These are phyloP conservation scores for Elephas maximus DNA, from an alignment of 2,113 vertebrate genomes.

Conservation along the genomic window DNA sequence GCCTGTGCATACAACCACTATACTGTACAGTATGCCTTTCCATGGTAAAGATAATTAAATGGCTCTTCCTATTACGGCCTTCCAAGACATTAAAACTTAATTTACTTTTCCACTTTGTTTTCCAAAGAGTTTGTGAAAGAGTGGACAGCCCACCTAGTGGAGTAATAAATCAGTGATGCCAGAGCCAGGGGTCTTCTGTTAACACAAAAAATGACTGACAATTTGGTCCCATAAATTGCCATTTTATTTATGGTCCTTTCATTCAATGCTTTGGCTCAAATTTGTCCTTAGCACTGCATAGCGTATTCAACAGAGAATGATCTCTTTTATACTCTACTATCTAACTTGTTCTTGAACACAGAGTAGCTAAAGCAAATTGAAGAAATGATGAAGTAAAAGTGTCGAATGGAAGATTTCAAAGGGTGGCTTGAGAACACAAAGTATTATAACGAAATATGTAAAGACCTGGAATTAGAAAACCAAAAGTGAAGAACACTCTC, in stretches of 20 bases:
- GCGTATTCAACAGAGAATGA: neutral
- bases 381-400: no score
- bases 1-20: neutral
- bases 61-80: neutral
- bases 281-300: neutral
- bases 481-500: no score
- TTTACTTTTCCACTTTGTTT: neutral
- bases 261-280: neutral
- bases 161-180: neutral
- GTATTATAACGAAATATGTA: no score
- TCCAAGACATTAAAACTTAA: neutral
- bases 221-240: neutral
- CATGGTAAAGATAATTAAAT: neutral
- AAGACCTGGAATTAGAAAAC: no score
- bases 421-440: no score
- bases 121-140: neutral
- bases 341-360: neutral
- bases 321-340: neutral
- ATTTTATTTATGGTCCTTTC: neutral
- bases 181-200: neutral
- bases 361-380: no score
- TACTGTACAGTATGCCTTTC: neutral
- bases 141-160: neutral
- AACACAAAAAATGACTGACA: constrained; percentile 27
- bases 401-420: no score